phyloP scores from a whole-genome alignment of 2,113 vertebrate genomes.

The Hydrolagus affinis region DNA sequence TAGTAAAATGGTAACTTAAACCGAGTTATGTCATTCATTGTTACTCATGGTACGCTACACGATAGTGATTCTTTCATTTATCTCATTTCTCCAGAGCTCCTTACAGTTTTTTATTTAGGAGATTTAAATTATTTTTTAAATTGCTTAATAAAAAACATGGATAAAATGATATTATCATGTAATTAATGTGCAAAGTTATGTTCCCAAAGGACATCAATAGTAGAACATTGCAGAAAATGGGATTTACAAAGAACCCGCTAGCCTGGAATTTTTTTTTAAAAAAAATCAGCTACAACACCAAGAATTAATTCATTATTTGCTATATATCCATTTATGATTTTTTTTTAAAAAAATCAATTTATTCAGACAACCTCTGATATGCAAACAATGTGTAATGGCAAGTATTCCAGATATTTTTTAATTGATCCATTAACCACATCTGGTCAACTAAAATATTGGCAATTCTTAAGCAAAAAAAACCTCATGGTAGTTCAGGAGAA shows the following conservation, averaged over 20 bases:
- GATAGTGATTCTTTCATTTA: not conserved
- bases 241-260: too few relatives aligned
- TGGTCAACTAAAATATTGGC: not conserved
- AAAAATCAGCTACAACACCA: too few relatives aligned
- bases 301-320: too few relatives aligned
- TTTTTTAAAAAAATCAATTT: too few relatives aligned
- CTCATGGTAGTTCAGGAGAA: not conserved
- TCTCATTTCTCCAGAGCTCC: not conserved
- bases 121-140: not conserved
- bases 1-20: not conserved
- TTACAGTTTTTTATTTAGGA: not conserved
- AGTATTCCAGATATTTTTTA: too few relatives aligned
- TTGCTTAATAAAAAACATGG: not conserved
- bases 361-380: too few relatives aligned
- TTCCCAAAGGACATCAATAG: not conserved
- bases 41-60: not conserved
- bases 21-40: not conserved
- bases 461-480: slow-evolving; percentile 1
- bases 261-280: too few relatives aligned
- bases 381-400: too few relatives aligned
- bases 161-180: not conserved
- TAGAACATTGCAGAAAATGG: too few relatives aligned
- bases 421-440: too few relatives aligned
- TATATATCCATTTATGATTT: too few relatives aligned
- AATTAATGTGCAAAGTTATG: not conserved